Evolutionary conservation across 2,797 vertebrate genomes (phyloP).

Genomic region (Sebastes trivittatus): DNA sequence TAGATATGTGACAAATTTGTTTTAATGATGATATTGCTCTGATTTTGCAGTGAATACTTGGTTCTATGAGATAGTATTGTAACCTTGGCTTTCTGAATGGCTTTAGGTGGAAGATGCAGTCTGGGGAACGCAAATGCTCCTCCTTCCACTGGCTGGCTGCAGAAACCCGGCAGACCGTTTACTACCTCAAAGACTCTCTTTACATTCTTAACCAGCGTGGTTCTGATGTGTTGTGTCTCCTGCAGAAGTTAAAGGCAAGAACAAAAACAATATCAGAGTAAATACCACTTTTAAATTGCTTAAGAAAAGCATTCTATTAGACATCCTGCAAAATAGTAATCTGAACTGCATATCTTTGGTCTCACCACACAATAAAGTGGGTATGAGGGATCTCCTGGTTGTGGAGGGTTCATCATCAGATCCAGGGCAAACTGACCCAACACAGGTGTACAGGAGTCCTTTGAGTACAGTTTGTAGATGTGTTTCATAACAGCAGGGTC

Average conservation of each 20-base stretch:
- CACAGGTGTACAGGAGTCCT: slow-evolving; percentile 16
- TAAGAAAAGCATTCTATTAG: neutral
- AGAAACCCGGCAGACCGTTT: slow-evolving; percentile 67
- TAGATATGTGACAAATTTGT: neutral
- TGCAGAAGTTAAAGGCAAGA: slow-evolving; percentile 25
- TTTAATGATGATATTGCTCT: neutral
- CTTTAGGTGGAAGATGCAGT: slow-evolving; percentile 70
- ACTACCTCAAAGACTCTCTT: slow-evolving; percentile 56
- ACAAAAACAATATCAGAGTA: neutral
- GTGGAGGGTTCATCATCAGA: slow-evolving; percentile 75
- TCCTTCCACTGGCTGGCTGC: slow-evolving; percentile 73
- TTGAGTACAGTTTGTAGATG: slow-evolving; percentile 15
- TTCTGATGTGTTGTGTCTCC: slow-evolving; percentile 70
- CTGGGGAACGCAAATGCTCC: slow-evolving; percentile 75
- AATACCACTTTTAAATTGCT: neutral
- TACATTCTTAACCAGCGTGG: slow-evolving; percentile 49
- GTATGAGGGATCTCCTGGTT: slow-evolving; percentile 78
- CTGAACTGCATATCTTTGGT: neutral
- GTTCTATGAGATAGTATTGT: neutral
- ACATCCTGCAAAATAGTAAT: neutral
- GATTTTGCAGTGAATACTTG: neutral
- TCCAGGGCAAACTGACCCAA: slow-evolving; percentile 78
- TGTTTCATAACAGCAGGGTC: slow-evolving; percentile 63
- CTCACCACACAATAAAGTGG: slow-evolving; percentile 63
- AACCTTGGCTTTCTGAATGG: slow-evolving; percentile 77